A percentile compares a stretch with the other conserved stretches of the same genome.
Conservation (phyloP, 92 coral and sea anemone genomes). For the Desmophyllum pertusum region DNA sequence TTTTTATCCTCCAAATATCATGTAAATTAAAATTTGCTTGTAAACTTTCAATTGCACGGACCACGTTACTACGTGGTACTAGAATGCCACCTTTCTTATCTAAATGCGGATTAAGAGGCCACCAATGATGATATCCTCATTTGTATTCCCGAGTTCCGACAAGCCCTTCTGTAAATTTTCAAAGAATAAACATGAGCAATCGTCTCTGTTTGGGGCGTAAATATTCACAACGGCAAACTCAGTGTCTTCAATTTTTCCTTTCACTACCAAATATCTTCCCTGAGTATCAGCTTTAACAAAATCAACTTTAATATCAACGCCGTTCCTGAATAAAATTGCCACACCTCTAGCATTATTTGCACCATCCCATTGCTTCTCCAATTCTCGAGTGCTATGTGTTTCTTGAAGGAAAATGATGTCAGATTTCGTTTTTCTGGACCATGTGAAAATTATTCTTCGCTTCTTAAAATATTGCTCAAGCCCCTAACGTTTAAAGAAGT, state of each 20-base stretch:
- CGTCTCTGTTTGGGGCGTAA: neutral
- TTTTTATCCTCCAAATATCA: slow-evolving; percentile 7
- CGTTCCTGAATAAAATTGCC: no score
- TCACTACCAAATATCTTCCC: no score
- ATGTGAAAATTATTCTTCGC: slow-evolving; percentile 11
- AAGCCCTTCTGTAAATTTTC: neutral
- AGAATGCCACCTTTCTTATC: slow-evolving; percentile 21
- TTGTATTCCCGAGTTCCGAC: neutral
- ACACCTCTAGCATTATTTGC: no score
- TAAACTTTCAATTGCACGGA: neutral
- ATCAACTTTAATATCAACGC: no score
- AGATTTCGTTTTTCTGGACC: slow-evolving; percentile 25
- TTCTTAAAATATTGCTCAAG: no score
- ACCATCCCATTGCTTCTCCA: slow-evolving; percentile 35
- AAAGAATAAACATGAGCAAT: neutral
- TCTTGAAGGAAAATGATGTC: slow-evolving; percentile 31
- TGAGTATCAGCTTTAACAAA: no score
- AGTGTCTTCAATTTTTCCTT: no score
- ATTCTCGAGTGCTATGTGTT: slow-evolving; percentile 23
- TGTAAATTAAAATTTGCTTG: no score
- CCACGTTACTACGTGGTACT: neutral
- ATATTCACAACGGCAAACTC: neutral
- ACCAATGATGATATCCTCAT: slow-evolving; percentile 4
- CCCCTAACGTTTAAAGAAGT: slow-evolving; percentile 16
- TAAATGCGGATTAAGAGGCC: slow-evolving; percentile 23